Conservation (phyloP, 2,113 vertebrate species). For the Dolichallabes microphthalmus region DNA sequence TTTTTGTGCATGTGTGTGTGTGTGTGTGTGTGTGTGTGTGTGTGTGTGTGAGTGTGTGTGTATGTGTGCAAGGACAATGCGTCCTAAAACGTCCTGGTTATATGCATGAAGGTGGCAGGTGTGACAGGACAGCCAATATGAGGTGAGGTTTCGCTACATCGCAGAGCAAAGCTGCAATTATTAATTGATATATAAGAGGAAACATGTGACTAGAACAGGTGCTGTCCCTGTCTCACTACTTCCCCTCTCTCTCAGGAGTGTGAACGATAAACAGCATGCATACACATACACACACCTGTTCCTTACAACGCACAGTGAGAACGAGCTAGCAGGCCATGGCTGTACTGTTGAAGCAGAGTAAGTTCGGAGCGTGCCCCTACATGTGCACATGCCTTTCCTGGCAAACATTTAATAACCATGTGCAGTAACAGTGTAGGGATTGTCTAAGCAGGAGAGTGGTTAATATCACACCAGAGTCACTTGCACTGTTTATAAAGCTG, state of each 20-base stretch:
- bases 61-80: neutral
- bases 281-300: conserved; percentile 31
- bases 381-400: conserved; percentile 19
- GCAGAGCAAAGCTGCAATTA: conserved; percentile 1
- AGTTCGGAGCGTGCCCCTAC: conserved; percentile 20
- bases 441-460: conserved; percentile 7
- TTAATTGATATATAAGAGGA: conserved; percentile 37
- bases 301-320: neutral
- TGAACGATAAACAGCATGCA: conserved; percentile 15
- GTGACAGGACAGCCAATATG: neutral
- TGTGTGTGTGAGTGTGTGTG: too few species aligned
- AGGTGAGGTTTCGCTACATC: neutral
- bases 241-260: conserved; percentile 43
- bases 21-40: neutral
- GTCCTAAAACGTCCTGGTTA: neutral
- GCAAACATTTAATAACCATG: conserved; percentile 32
- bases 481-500: neutral
- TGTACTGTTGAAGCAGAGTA: conserved; percentile 19
- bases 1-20: neutral
- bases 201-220: conserved; percentile 43
- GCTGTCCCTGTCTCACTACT: conserved; percentile 32
- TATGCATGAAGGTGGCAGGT: conserved; percentile 3
- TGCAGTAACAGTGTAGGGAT: neutral
- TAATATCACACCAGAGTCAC: conserved; percentile 29
- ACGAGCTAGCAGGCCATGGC: conserved; percentile 1